These are phyloP conservation scores for Platyscapa corneri DNA, from an alignment of 1,140 invertebrate genomes.

Conservation along the genomic window DNA sequence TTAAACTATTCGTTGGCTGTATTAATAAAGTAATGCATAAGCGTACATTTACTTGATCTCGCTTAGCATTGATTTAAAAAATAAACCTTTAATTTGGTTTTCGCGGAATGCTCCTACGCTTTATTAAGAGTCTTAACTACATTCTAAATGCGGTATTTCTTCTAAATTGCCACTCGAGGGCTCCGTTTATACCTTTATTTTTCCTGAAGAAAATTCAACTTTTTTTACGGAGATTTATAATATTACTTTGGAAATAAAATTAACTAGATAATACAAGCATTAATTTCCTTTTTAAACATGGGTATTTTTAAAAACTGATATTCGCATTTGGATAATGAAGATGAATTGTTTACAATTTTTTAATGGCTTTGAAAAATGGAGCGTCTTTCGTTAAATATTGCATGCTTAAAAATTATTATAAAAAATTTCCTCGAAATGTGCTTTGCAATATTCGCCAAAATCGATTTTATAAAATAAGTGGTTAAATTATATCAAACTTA, in stretches of 20 bases:
- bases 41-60: too few species aligned
- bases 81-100: background rate
- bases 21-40: background rate
- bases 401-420: too few species aligned
- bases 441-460: too few species aligned
- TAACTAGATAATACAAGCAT: background rate
- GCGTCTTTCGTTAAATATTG: too few species aligned
- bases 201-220: background rate
- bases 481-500: too few species aligned
- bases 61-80: background rate
- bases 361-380: too few species aligned
- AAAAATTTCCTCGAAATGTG: too few species aligned
- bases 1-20: background rate
- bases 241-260: background rate
- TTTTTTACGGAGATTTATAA: background rate
- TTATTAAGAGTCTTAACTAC: background rate
- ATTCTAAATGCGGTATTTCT: background rate
- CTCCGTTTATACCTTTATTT: background rate
- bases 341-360: too few species aligned
- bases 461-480: too few species aligned
- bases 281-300: background rate
- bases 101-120: background rate
- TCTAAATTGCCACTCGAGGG: background rate
- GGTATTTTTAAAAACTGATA: too few species aligned
- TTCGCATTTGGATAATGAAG: too few species aligned